Evolutionary conservation across 2,113 vertebrate genomes (phyloP), one percentile per base, ranked within the genome.

Genomic region (Hippopotamus amphibius): DNA sequence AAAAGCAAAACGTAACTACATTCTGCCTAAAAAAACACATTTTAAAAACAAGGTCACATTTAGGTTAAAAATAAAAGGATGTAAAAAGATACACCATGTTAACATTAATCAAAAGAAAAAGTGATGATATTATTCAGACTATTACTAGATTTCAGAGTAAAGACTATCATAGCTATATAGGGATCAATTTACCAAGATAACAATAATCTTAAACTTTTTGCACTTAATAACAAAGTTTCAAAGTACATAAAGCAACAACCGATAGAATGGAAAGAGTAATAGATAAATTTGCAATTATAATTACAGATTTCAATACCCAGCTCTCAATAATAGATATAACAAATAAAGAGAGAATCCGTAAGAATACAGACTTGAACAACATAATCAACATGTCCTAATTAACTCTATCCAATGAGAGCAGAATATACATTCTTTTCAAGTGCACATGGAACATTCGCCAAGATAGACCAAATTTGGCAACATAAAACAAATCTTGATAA

Each of bases 11-110:
- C 48, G 63, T 85, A 57, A 17, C 37, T 37, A 37, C 24, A 80
- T 55, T 88, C 13, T 83, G n/a, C 72, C 81, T 88, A 59, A 17
- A 55, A 79, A 87, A 83, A 55, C 9, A 77, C 9, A 90, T 16
- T 95, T 93, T 66, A 88, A 95, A 76, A 77, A 59, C 37, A 96
- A 95, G 86, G 24, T 86, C 11, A 72, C 19, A 48, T 28, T 79
- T 21, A 76, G 19, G 3, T 63, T 97, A 92, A 96, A 86, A 87
- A 72, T 71, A 71, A 85, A 80, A 82, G 22, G 17, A 69, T 15
- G 33, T 37, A 53, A 90, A 81, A 69, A 91, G 17, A 83, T 46
- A 69, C 3, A 81, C 4, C 28, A 85, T 24, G 12, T 43, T 46
- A 93, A 85, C 71, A 68, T 14, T 57, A 59, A 74, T 59, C 66